Conservation (phyloP, 2,888 invertebrate genomes). For the Noctua janthina region DNA sequence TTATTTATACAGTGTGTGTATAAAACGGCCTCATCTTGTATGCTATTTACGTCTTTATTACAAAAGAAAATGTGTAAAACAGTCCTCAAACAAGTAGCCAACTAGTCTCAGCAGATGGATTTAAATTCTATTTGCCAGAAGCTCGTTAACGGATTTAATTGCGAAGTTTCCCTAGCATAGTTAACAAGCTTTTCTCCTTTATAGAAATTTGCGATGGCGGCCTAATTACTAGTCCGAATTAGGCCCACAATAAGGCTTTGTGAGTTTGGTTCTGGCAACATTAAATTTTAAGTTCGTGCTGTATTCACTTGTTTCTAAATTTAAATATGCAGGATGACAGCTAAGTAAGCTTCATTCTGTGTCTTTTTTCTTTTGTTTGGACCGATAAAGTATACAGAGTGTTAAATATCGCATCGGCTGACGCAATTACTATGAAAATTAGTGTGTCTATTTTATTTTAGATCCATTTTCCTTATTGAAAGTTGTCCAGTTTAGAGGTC, state of each 20-base stretch:
- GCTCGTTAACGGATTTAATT: constrained; percentile 72
- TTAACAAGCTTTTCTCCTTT: constrained; percentile 64
- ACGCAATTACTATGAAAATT: no score
- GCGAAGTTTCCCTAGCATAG: constrained; percentile 61
- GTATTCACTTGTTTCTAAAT: constrained; percentile 24
- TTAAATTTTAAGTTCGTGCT: constrained; percentile 36
- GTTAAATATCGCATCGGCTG: no score
- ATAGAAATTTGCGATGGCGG: constrained; percentile 69
- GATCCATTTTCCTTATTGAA: no score
- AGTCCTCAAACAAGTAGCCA: constrained; percentile 19
- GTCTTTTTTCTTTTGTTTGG: not conserved
- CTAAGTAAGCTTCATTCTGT: constrained; percentile 1
- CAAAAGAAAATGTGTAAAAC: constrained; percentile 32
- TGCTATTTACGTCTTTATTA: not conserved
- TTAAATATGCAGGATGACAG: constrained; percentile 14
- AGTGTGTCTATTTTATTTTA: no score
- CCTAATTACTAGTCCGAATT: constrained; percentile 72
- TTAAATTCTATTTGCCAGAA: constrained; percentile 64
- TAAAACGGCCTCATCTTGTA: not conserved
- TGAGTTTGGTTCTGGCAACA: constrained; percentile 29
- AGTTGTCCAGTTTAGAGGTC: no score
- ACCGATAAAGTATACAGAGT: no score
- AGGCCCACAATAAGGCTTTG: constrained; percentile 66
- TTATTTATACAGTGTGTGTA: not conserved
- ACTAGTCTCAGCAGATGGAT: constrained; percentile 41